Conservation (phyloP, 2,113 vertebrate species). For the Danionella cerebrum region DNA sequence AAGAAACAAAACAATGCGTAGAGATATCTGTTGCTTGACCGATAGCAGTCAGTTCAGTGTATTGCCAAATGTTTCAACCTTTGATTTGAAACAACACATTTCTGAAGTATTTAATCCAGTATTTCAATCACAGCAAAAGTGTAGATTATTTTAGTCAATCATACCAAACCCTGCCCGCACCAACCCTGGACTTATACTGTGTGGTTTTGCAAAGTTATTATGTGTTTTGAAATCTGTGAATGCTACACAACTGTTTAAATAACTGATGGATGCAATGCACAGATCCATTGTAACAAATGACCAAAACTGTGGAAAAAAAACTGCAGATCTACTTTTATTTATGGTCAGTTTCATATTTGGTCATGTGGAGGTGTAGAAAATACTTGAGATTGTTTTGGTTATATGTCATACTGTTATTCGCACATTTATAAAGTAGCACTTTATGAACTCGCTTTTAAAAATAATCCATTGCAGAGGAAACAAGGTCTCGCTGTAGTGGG, state of each 20-base stretch:
- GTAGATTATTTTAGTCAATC: not conserved
- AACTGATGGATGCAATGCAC: not conserved
- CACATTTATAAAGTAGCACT: constrained; percentile 15
- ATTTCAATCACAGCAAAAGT: no score
- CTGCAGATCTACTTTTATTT: not conserved
- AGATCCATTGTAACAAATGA: constrained; percentile 10
- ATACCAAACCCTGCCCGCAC: not conserved
- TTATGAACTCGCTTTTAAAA: constrained; percentile 16
- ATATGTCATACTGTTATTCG: constrained; percentile 5
- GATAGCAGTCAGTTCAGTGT: not conserved
- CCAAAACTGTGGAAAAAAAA: constrained; percentile 20
- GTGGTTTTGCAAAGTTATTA: constrained; percentile 23
- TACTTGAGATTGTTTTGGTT: constrained; percentile 25
- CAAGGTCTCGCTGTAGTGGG: not conserved
- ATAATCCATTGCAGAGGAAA: not conserved
- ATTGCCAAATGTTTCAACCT: not conserved
- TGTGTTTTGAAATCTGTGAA: no score
- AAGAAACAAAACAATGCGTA: not conserved
- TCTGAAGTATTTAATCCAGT: no score
- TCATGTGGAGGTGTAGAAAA: not conserved
- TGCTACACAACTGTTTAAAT: not conserved
- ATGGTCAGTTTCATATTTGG: not conserved
- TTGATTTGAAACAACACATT: not conserved
- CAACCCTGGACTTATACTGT: not conserved
- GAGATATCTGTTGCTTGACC: not conserved